phyloP scores from a whole-genome alignment of 1,140 invertebrate species.

The Diuraphis noxia region DNA sequence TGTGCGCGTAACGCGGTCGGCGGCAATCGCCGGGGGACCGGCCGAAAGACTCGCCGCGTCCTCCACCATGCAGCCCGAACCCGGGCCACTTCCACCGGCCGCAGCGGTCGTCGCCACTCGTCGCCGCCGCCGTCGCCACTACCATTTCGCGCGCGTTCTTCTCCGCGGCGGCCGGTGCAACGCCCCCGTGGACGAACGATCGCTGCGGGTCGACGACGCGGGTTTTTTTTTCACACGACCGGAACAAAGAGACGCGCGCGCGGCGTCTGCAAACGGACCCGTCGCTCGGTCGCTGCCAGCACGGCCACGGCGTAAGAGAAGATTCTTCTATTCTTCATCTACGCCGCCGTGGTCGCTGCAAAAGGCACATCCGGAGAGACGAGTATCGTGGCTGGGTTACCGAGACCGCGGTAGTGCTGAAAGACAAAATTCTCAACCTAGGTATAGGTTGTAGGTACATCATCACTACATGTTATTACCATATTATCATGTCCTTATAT shows the following conservation, averaged over 20 bases:
- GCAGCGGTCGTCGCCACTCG: neutral
- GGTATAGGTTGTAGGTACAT: too few relatives aligned
- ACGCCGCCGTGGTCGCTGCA: neutral
- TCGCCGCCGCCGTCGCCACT: neutral
- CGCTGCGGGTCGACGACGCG: conserved; percentile 14
- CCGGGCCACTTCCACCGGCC: neutral
- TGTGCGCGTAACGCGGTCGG: neutral
- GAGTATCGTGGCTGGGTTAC: neutral
- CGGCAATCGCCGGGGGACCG: neutral
- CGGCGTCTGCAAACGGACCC: neutral
- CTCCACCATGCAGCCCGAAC: neutral
- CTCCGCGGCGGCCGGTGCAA: conserved; percentile 26
- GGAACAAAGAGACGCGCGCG: conserved; percentile 16
- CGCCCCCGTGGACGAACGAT: conserved; percentile 36
- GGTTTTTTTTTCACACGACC: conserved; percentile 2
- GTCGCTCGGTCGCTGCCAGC: neutral
- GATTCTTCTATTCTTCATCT: neutral
- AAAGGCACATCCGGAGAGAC: neutral
- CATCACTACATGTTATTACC: too few relatives aligned
- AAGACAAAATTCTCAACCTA: too few relatives aligned
- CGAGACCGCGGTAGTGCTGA: neutral
- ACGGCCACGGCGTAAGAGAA: neutral
- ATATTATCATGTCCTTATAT: too few relatives aligned
- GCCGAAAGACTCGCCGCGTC: neutral
- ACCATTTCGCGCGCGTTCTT: conserved; percentile 31